Evolutionary conservation across 2,113 vertebrate species (phyloP), one percentile per base, ranked within the genome.

Genomic region (Pipa parva): DNA sequence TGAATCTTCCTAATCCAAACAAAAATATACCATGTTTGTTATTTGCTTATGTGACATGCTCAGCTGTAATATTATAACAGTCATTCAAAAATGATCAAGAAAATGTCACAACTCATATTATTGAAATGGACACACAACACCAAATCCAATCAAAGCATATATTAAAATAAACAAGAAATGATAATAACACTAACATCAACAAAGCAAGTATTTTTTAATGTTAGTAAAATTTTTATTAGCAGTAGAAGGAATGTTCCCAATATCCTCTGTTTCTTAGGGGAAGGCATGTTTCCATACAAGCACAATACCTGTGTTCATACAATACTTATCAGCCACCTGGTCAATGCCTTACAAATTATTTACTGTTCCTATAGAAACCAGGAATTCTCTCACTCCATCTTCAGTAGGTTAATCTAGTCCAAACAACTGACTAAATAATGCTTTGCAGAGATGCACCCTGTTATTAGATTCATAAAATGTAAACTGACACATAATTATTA

Each of bases 271-370:
- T 11, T 42, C 8, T n/a, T 7, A 39, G 36, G 15, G n/a, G 11
- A 29, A 39, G 42, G 25, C n/a, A 17, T 52, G 21, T 18, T 63
- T 25, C 42, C 24, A 56, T 29, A n/a, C n/a, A n/a, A 45, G n/a
- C 50, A 29, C 22, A 29, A 66, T 46, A 52, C 7, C 31, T 18
- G n/a, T n/a, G 15, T 45, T 61, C 45, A 48, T 61, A 46, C 39
- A 61, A 28, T 27, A 49, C 37, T 63, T 26, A 63, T 57, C 63
- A 58, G 42, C 15, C 9, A 49, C 51, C 22, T 18, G 26, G 33
- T 57, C 52, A 26, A 25, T 25, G 36, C 11, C 39, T 50, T 17
- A 61, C 27, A 58, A 59, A 68, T 59, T 21, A 68, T 59, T 68
- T 59, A 68, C 45, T 51, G 28, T 25, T 50, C 15, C 1, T n/a